Percentiles rank a stretch among this genome's conserved stretches.
phyloP scores from a whole-genome alignment of 2,888 invertebrate species.

The Noctua janthina region DNA sequence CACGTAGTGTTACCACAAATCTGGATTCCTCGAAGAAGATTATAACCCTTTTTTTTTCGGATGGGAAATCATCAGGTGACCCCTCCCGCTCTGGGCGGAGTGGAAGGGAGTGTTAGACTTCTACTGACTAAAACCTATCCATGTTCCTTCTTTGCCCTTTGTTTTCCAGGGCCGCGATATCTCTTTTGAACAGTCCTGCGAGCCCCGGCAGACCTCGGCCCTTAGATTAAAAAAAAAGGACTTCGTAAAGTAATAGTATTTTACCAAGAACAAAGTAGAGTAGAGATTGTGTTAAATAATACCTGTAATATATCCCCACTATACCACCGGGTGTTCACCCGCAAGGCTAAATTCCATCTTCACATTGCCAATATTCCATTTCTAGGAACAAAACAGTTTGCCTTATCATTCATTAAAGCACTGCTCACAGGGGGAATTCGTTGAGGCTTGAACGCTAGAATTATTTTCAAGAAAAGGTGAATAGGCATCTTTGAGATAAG shows the following conservation, averaged over 20 bases:
- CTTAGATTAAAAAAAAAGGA: background rate
- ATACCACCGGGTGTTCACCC: background rate
- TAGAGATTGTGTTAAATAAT: slow-evolving; percentile 31
- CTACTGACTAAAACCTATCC: too few relatives aligned
- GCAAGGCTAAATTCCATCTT: slow-evolving; percentile 14
- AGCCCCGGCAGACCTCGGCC: too few relatives aligned
- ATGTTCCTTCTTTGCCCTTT: too few relatives aligned
- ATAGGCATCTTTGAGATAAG: slow-evolving; percentile 32
- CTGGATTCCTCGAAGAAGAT: background rate
- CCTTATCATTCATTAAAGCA: slow-evolving; percentile 51
- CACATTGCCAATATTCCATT: slow-evolving; percentile 41
- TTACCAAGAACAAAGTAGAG: slow-evolving; percentile 19
- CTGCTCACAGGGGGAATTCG: slow-evolving; percentile 37
- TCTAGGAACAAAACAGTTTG: slow-evolving; percentile 38
- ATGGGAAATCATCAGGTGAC: too few relatives aligned
- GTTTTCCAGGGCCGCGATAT: too few relatives aligned
- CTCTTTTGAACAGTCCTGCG: too few relatives aligned
- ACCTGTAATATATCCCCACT: background rate
- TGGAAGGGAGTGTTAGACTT: too few relatives aligned
- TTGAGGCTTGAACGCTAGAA: slow-evolving; percentile 27
- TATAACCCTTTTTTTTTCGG: background rate
- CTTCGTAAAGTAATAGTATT: background rate
- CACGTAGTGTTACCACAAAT: background rate
- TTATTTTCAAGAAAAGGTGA: slow-evolving; percentile 45
- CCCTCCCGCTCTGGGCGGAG: too few relatives aligned